Evolutionary conservation across 2,888 invertebrate species (phyloP).

Genomic region (Belgica antarctica): DNA sequence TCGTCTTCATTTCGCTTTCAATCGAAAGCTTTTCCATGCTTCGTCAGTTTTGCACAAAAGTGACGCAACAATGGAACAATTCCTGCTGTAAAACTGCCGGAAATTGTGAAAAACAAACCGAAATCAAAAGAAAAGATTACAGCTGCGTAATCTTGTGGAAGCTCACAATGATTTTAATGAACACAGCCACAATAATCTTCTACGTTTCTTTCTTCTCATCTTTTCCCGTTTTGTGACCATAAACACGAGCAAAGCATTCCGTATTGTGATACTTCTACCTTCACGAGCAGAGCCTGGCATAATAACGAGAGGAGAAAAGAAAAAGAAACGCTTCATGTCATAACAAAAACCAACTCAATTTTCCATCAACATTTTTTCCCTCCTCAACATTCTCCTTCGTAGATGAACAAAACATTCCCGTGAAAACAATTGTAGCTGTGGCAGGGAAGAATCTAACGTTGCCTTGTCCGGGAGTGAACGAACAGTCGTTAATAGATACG

Average conservation of each 20-base stretch:
- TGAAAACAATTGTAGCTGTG: conserved; percentile 61
- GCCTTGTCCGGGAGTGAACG: conserved; percentile 67
- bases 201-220: neutral
- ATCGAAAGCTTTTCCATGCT: no score
- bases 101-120: no score
- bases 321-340: conserved; percentile 24
- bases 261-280: neutral
- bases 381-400: no score
- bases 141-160: no score
- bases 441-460: conserved; percentile 66
- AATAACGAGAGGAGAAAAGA: neutral
- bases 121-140: no score
- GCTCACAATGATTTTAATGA: neutral
- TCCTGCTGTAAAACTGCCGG: no score
- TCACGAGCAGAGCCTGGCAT: neutral
- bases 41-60: no score
- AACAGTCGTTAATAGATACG: conserved; percentile 63
- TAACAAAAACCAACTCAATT: conserved; percentile 20
- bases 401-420: conserved; percentile 62
- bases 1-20: no score
- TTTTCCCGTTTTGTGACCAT: conserved; percentile 4
- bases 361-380: neutral
- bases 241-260: neutral
- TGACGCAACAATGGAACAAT: no score
- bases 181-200: neutral